Percentiles rank a stretch among this genome's conserved stretches.
Evolutionary conservation across 2,113 vertebrate genomes (phyloP).

Genomic region (Coturnix japonica): DNA sequence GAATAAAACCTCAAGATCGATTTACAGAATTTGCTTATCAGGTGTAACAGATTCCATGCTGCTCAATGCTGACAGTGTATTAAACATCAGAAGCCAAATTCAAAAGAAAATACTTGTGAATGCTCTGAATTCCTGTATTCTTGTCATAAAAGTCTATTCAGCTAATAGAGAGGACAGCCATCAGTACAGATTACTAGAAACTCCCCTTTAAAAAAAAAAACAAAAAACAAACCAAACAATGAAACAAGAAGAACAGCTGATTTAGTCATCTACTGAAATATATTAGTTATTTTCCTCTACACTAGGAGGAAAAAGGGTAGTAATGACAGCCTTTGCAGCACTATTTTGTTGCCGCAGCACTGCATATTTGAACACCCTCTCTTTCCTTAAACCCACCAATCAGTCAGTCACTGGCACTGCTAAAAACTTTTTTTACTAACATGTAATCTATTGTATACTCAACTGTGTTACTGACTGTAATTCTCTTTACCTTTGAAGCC

Average conservation of each 20-base stretch:
- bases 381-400: neutral
- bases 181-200: neutral
- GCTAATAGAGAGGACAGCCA: neutral
- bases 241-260: neutral
- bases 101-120: neutral
- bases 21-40: neutral
- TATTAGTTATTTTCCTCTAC: neutral
- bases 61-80: neutral
- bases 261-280: neutral
- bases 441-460: constrained; percentile 5
- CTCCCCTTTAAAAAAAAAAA: neutral
- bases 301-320: neutral
- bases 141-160: neutral
- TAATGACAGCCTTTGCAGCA: neutral
- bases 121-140: neutral
- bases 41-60: neutral
- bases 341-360: neutral
- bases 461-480: neutral
- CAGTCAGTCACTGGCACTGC: neutral
- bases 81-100: neutral
- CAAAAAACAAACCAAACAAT: neutral
- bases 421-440: neutral
- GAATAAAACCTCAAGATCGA: neutral
- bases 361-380: neutral
- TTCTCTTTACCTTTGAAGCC: neutral